Percentiles rank a stretch among this genome's conserved stretches.
Conservation (phyloP, 2,797 vertebrate genomes). For the Sitta carolinensis region DNA sequence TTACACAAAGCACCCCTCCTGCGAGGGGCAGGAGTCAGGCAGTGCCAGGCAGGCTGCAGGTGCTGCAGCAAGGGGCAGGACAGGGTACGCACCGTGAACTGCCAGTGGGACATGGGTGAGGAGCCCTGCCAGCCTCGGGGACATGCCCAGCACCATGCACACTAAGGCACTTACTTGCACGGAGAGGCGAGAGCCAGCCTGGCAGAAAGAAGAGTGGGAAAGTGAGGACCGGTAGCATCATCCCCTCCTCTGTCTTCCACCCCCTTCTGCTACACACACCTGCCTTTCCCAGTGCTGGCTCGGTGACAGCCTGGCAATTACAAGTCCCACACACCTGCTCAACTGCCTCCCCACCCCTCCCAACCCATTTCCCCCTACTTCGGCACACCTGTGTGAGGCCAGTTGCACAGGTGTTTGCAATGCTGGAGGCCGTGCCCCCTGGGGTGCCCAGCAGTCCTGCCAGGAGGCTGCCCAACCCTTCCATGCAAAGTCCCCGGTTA, state of each 20-base stretch:
- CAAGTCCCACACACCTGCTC: background rate
- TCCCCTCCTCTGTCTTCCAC: fast-evolving
- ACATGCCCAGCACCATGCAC: constrained; percentile 78
- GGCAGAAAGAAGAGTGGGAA: background rate
- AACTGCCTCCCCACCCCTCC: background rate
- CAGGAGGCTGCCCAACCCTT: constrained; percentile 81
- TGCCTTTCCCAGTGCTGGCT: background rate
- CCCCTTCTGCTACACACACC: background rate
- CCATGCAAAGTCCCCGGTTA: constrained; percentile 80
- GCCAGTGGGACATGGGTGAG: constrained; percentile 78
- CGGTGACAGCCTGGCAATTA: background rate
- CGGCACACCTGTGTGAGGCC: constrained; percentile 79
- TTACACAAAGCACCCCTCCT: constrained; percentile 84
- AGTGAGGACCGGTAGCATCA: background rate
- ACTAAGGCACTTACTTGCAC: constrained; percentile 72
- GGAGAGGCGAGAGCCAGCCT: constrained; percentile 77
- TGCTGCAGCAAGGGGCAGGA: fast-evolving
- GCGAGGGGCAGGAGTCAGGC: background rate
- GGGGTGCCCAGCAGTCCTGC: constrained; percentile 78
- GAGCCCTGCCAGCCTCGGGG: constrained; percentile 74
- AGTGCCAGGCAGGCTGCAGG: background rate
- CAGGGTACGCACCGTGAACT: constrained; percentile 76
- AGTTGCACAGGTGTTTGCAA: constrained; percentile 75
- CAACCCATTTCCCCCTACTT: background rate
- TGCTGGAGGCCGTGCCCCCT: constrained; percentile 77